A percentile compares a stretch with the other conserved stretches of the same genome.
phyloP scores from a whole-genome alignment of 2,113 vertebrate genomes.

The mouse (Mus musculus) region GRCm39 chr4:58900001-58900500 shows the following conservation, averaged over 20 bases:
- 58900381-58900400: not conserved
- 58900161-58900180: not conserved
- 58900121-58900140: not conserved
- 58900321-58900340: not conserved
- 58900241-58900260: not conserved
- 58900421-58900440: not conserved
- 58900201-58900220: not conserved
- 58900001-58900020: not conserved
- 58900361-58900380: not conserved
- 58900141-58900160: not conserved
- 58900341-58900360: not conserved
- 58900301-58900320: not conserved
- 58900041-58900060: not conserved
- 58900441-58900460: conserved; percentile 2
- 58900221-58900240: not conserved
- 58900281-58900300: conserved; percentile 8
- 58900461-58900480: not conserved
- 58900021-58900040: not conserved
- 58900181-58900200: not conserved
- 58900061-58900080: not conserved
- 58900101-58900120: not conserved
- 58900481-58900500: not conserved
- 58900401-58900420: not conserved
- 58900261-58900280: not conserved
- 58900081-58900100: conserved; percentile 5